These are phyloP conservation scores for Eulacestoma nigropectus DNA, from an alignment of 2,113 vertebrate species.

Conservation along the genomic window DNA sequence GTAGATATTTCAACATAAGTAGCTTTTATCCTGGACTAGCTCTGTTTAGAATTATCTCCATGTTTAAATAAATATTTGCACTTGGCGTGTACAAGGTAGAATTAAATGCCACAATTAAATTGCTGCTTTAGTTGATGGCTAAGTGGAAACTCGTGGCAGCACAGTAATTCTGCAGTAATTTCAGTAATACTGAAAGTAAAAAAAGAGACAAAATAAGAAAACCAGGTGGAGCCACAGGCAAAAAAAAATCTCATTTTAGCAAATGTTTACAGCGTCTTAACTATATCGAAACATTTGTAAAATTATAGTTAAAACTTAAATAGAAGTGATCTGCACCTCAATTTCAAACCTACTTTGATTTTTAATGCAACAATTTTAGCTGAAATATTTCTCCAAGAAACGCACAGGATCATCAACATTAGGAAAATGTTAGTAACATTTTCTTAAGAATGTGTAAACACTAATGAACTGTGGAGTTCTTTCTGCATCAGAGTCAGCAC, in stretches of 20 bases:
- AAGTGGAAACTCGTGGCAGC: not conserved
- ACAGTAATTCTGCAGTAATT: not conserved
- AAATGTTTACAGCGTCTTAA: not conserved
- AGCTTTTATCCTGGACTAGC: not conserved
- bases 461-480: not conserved
- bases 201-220: not conserved
- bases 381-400: not conserved
- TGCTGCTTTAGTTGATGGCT: not conserved
- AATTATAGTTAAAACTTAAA: not conserved
- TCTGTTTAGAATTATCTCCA: not conserved
- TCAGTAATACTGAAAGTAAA: not conserved
- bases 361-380: not conserved
- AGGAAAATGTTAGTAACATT: not conserved
- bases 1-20: not conserved
- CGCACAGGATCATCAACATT: not conserved
- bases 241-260: not conserved
- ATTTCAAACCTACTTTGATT: not conserved
- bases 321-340: not conserved
- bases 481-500: not conserved
- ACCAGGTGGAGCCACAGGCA: not conserved
- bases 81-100: not conserved
- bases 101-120: not conserved
- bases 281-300: not conserved
- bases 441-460: not conserved
- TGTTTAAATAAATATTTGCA: not conserved